Base-by-base conservation (phyloP, 2,888 invertebrate genomes). In the Eulithis prunata region DNA sequence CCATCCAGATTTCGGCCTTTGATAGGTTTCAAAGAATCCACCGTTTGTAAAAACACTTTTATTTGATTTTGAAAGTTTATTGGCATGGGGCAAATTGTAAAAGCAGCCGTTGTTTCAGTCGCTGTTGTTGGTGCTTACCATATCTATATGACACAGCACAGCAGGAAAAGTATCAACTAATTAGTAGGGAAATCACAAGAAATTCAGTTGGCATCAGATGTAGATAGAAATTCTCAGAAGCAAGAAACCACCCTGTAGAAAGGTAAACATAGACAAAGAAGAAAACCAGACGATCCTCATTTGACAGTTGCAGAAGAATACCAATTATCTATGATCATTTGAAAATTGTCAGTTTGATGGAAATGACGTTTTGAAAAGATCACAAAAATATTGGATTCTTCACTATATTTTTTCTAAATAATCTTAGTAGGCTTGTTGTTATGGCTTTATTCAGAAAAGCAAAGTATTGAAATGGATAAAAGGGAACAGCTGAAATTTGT, bases 401-500 rank as follows among this genome's bases (percentile, higher is more conserved):
- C n/a, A 41, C 41, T 41, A 5, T 41, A 41, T 41, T 41, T 41
- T 38, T 41, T 41, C 41, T 41, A 41, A 10, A 41, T 41, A 41
- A 41, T 41, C 41, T 41, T 5, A 41, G 5, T 70, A 61, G 54
- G 47, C 67, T 68, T 61, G 71, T 71, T 78, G 78, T 70, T 75
- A 85, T 82, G 77, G 76, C 76, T 76, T 77, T 77, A 64, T 70
- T 68, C 67, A 68, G 65, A 66, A 69, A 65, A 61, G 53, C 58
- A 68, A 46, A 57, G 51, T 57, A 66, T 69, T 76, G 77, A 78
- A 70, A 90, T 91, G 91, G 87, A 91, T 66, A 82, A 63, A 75
- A 80, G 67, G 41, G 87, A 87, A 43, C 87, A 88, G 68, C 56
- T 89, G 5, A 87, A 86, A 76, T 76, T 91, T 0, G 11, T 89